Evolutionary conservation across 2,113 vertebrate species (phyloP).

Genomic region (Tachycineta bicolor): DNA sequence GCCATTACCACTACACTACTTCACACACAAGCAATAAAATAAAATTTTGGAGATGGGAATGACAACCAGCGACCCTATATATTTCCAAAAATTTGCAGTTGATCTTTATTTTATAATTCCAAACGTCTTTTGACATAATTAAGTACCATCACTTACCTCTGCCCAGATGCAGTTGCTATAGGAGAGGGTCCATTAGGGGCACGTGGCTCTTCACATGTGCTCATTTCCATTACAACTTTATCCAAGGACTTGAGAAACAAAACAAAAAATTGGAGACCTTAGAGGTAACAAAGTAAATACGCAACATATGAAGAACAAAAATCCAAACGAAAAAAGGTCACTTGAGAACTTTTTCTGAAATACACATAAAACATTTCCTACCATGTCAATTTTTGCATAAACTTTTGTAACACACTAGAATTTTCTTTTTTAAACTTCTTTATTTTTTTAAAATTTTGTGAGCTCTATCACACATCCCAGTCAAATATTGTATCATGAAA

Average conservation of each 20-base stretch:
- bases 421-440: neutral
- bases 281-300: neutral
- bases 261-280: neutral
- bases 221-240: slow-evolving; percentile 99
- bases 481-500: neutral
- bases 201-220: slow-evolving; percentile 96
- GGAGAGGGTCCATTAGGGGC: slow-evolving; percentile 95
- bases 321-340: neutral
- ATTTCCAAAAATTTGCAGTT: neutral
- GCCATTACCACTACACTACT: neutral
- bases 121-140: neutral
- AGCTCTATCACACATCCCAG: neutral
- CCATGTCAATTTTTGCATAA: neutral
- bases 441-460: neutral
- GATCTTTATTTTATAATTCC: neutral
- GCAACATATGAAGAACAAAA: neutral
- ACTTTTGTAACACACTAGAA: neutral
- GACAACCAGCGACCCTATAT: neutral
- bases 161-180: slow-evolving; percentile 95
- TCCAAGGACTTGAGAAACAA: slow-evolving; percentile 86
- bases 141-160: slow-evolving; percentile 80
- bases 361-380: neutral
- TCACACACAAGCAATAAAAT: neutral
- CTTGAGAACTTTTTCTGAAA: neutral
- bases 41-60: neutral